Percentiles rank a stretch among this genome's conserved stretches.
Evolutionary conservation across 2,113 vertebrate genomes (phyloP).

Genomic region (Thamnaconus septentrionalis): DNA sequence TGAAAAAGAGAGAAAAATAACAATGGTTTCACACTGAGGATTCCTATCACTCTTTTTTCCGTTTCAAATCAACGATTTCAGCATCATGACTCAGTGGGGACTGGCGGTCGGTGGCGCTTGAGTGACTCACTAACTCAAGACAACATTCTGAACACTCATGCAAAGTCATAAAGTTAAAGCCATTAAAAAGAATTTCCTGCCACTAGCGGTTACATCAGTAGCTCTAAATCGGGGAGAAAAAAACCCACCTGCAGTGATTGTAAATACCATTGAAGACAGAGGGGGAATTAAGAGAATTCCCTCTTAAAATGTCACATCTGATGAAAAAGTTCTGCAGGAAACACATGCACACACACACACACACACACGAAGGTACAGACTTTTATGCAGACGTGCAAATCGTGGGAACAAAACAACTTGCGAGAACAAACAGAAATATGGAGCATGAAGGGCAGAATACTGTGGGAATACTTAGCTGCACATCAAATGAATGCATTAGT

Average conservation of each 20-base stretch:
- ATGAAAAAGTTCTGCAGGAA: conserved; percentile 11
- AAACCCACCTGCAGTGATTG: conserved; percentile 61
- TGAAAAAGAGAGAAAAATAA: no score
- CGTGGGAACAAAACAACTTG: conserved; percentile 15
- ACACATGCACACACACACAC: conserved; percentile 7
- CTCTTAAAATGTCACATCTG: conserved; percentile 25
- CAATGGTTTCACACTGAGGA: no score
- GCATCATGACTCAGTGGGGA: no score
- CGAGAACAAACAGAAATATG: conserved; percentile 23
- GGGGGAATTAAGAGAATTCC: conserved; percentile 44
- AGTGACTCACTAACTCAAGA: no score
- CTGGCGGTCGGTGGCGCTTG: no score
- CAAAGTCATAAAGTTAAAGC: conserved; percentile 14
- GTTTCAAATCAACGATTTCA: no score
- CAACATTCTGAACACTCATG: conserved; percentile 9
- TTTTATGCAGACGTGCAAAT: conserved; percentile 3
- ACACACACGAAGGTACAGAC: no score
- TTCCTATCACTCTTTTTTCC: no score
- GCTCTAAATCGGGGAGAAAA: conserved; percentile 59
- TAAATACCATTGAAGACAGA: conserved; percentile 57
- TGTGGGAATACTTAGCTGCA: conserved; percentile 40
- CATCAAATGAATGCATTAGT: conserved; percentile 56
- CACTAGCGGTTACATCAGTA: conserved; percentile 24
- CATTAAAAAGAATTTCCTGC: conserved; percentile 36
- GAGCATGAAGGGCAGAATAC: conserved; percentile 39